phyloP scores from a whole-genome alignment of 1,140 invertebrate genomes.

The Lucilia sericata region DNA sequence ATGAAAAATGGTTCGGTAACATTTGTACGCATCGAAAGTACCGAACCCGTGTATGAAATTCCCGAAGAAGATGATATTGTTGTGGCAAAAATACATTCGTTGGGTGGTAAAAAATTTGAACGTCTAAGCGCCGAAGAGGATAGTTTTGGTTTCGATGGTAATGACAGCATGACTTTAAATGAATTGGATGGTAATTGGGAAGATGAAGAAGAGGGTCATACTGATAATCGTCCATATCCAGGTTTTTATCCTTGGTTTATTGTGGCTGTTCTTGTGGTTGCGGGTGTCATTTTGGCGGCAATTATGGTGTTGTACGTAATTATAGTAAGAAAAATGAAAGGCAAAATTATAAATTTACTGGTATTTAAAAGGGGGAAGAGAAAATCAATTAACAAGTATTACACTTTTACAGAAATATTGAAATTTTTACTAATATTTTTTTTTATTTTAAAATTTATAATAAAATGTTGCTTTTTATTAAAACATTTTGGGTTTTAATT shows the following conservation, averaged over 20 bases:
- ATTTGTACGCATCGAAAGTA: constrained; percentile 58
- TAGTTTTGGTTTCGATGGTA: neutral
- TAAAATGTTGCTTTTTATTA: too few relatives aligned
- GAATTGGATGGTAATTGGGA: neutral
- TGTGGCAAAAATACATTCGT: constrained; percentile 52
- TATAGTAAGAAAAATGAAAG: constrained; percentile 51
- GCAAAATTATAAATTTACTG: constrained; percentile 43
- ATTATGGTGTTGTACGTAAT: constrained; percentile 54
- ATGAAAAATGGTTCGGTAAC: constrained; percentile 51
- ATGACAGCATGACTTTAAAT: neutral
- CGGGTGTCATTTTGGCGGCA: constrained; percentile 49
- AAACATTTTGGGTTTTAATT: too few relatives aligned
- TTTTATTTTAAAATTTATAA: too few relatives aligned
- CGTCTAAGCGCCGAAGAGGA: constrained; percentile 46
- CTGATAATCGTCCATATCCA: constrained; percentile 41
- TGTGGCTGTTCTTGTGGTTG: constrained; percentile 54
- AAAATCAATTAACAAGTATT: neutral
- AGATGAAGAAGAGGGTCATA: neutral
- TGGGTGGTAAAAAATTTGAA: constrained; percentile 47
- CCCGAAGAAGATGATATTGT: constrained; percentile 57
- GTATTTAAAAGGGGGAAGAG: neutral
- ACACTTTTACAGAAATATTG: too few relatives aligned
- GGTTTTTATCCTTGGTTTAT: constrained; percentile 62
- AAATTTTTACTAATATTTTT: too few relatives aligned
- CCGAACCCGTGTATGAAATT: constrained; percentile 60